These are phyloP conservation scores for Enteromius viviparus DNA, from an alignment of 2,797 vertebrate species.

Conservation along the genomic window DNA sequence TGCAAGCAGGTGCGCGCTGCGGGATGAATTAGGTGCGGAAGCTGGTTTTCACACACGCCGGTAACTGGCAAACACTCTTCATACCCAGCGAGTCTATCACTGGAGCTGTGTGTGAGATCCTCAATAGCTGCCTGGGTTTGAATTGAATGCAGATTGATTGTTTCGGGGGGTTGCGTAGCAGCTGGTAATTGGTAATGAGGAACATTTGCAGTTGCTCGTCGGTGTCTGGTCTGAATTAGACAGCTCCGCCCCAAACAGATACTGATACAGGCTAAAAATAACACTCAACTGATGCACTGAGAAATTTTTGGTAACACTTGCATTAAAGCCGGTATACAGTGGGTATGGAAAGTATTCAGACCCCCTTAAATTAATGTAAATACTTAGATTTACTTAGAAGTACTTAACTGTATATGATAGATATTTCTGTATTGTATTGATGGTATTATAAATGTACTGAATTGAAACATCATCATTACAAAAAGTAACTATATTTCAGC, in stretches of 20 bases:
- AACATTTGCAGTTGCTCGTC: conserved; percentile 34
- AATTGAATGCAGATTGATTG: conserved; percentile 40
- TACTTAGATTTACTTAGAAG: too few species aligned
- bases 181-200: conserved; percentile 45
- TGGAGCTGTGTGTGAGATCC: conserved; percentile 3
- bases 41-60: conserved; percentile 19
- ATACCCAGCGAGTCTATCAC: not conserved
- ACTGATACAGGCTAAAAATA: conserved; percentile 42
- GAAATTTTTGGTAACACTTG: conserved; percentile 10
- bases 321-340: too few species aligned
- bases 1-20: conserved; percentile 11
- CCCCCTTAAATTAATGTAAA: too few species aligned
- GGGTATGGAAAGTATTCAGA: too few species aligned
- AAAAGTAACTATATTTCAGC: not conserved
- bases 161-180: conserved; percentile 31
- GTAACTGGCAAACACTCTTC: conserved; percentile 5
- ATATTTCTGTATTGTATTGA: not conserved
- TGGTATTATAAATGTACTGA: not conserved
- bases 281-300: conserved; percentile 14
- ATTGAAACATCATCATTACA: not conserved
- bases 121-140: conserved; percentile 24
- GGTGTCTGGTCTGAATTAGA: conserved; percentile 43
- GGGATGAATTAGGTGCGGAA: conserved; percentile 38
- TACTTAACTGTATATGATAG: too few species aligned
- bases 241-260: conserved; percentile 35